Evolutionary conservation across 2,113 vertebrate genomes (phyloP), one percentile per base, ranked within the genome.

Genomic region (Trematocara nigrifrons): DNA sequence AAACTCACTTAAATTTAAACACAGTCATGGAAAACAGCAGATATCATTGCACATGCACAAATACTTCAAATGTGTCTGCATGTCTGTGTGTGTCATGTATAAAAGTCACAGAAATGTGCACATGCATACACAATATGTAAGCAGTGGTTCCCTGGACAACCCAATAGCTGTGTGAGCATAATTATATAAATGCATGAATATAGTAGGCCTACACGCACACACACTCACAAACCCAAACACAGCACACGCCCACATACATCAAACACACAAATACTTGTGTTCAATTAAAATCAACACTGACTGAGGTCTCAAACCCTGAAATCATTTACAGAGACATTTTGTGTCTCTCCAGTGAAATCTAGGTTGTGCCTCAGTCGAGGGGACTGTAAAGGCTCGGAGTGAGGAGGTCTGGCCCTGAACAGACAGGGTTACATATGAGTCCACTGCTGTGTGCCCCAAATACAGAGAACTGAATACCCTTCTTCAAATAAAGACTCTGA

Each of bases 251-350:
- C 53, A 81, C 40, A 83, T 51, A 89, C 89, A 90, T 84, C 80
- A 88, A 83, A 89, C 59, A 64, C 31, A 11, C 81, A 74, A 83
- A 85, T 78, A 85, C 38, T 89, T 87, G 71, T 49, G 87, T 79
- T 86, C 85, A 90, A 91, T 94, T 92, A 89, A 91, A 91, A 94
- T 90, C 76, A 89, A 91, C 87, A 88, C 80, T 83, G 16, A 86
- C 51, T 83, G 57, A 88, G 84, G 82, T 86, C 82, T 89, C 77
- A 64, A 69, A 90, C 80, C 80, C 81, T 83, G 59, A 91, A 92
- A 89, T 81, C 49, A 78, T 91, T 93, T 86, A 89, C 79, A 90
- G 64, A 82, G 74, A 64, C 71, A 51, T 86, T 71, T 74, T 86
- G 59, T 82, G 86, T 45, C 82, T 88, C 80, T 82, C 6, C 18